These are phyloP conservation scores for Aphidoletes aphidimyza DNA, from an alignment of 2,888 invertebrate genomes.

Conservation along the genomic window DNA sequence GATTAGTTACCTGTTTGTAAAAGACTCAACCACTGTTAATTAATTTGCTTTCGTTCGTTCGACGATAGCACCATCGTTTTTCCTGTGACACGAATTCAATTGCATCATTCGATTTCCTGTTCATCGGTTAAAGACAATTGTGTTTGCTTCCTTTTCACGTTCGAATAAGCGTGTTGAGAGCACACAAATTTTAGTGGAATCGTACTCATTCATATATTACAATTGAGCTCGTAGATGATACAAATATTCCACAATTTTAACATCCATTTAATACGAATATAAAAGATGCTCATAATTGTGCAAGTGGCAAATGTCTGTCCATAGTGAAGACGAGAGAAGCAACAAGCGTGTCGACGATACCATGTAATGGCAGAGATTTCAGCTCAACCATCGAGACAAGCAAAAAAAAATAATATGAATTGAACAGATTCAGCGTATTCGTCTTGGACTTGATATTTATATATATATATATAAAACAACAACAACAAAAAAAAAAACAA, in stretches of 20 bases:
- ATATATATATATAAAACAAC: no score
- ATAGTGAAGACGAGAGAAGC: background rate
- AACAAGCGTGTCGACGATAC: conserved; percentile 41
- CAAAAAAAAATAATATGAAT: no score
- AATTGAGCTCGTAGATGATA: no score
- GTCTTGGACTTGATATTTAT: no score
- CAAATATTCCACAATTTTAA: background rate
- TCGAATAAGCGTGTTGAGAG: background rate
- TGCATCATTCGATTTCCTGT: conserved; percentile 36
- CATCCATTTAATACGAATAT: conserved; percentile 12
- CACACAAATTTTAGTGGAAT: no score
- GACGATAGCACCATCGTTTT: background rate
- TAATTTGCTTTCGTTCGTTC: background rate
- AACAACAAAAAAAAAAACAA: background rate
- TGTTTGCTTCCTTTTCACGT: background rate
- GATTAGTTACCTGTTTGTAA: background rate
- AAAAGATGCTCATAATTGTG: conserved; percentile 17
- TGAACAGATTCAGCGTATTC: no score
- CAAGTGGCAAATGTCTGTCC: conserved; percentile 6
- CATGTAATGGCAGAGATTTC: background rate
- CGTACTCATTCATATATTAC: no score
- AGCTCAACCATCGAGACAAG: background rate
- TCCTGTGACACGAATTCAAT: background rate
- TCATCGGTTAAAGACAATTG: conserved; percentile 2
- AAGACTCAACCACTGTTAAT: background rate